Evolutionary conservation across 2,113 vertebrate species (phyloP).

Genomic region (Patagioenas fasciata): DNA sequence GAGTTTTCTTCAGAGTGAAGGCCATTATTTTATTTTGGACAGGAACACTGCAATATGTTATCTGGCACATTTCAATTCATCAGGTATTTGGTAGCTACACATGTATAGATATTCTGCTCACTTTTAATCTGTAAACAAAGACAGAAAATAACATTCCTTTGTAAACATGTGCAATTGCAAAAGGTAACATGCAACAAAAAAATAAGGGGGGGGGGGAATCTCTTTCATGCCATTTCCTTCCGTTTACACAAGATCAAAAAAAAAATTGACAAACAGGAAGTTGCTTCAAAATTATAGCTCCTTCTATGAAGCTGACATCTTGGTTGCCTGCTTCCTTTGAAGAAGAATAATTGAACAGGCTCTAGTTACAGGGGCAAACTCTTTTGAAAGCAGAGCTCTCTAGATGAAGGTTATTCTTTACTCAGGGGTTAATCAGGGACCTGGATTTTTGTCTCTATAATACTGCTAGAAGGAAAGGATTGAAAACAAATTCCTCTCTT

Average conservation of each 20-base stretch:
- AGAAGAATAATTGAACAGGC: slow-evolving; percentile 81
- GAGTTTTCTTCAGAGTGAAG: neutral
- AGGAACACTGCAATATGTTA: neutral
- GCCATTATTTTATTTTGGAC: neutral
- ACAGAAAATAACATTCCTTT: slow-evolving; percentile 1
- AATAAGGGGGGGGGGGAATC: neutral
- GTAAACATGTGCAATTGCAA: slow-evolving; percentile 5
- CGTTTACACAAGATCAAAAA: slow-evolving; percentile 24
- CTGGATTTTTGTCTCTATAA: slow-evolving; percentile 81
- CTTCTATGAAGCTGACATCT: slow-evolving; percentile 86
- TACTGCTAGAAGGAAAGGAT: slow-evolving; percentile 70
- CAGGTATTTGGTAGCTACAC: neutral
- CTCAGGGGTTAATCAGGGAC: slow-evolving; percentile 85
- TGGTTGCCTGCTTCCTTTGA: slow-evolving; percentile 82
- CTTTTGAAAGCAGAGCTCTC: slow-evolving; percentile 83
- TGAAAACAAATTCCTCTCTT: slow-evolving; percentile 77
- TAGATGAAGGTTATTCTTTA: slow-evolving; percentile 81
- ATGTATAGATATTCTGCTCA: neutral
- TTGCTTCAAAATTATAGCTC: slow-evolving; percentile 70
- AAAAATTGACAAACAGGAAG: slow-evolving; percentile 72
- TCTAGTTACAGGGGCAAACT: slow-evolving; percentile 83
- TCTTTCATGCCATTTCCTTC: neutral
- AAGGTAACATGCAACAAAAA: neutral
- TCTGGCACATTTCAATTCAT: neutral
- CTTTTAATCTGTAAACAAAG: neutral